These are phyloP conservation scores for Mionectes olivaceus DNA, from an alignment of 2,797 vertebrate genomes.

Conservation along the genomic window DNA sequence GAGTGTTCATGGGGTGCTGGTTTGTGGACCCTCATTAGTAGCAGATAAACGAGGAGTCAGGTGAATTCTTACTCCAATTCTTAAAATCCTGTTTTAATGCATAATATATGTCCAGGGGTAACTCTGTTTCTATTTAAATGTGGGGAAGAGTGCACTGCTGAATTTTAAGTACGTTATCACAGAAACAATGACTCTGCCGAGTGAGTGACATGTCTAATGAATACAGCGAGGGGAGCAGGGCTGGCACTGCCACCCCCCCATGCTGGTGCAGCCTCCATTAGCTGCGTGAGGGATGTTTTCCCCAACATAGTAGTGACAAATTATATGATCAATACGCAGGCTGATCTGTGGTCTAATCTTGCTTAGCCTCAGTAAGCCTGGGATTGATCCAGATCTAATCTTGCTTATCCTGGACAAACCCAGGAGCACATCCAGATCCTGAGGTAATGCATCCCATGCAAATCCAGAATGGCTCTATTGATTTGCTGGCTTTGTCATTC, in stretches of 20 bases:
- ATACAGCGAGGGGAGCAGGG: not conserved
- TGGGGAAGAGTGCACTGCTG: not conserved
- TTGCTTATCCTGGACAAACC: constrained; percentile 47
- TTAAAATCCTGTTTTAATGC: constrained; percentile 1
- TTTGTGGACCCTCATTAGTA: not conserved
- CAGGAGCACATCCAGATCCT: constrained; percentile 47
- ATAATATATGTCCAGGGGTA: not conserved
- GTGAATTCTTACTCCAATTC: not conserved
- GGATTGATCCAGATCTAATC: constrained; percentile 70
- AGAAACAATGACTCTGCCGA: not conserved
- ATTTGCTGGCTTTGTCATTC: not conserved
- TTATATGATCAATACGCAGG: not conserved
- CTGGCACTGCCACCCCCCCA: not conserved
- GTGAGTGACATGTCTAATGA: not conserved
- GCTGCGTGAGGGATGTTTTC: fast-evolving
- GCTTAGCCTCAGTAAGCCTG: not conserved
- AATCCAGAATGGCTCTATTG: not conserved
- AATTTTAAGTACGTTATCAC: not conserved
- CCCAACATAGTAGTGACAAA: not conserved
- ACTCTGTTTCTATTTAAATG: constrained; percentile 9
- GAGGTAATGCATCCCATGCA: not conserved
- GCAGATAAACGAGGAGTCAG: not conserved
- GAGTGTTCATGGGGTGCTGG: not conserved
- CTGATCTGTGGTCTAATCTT: constrained; percentile 56
- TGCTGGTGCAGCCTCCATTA: not conserved